Base-by-base conservation (phyloP, 2,113 vertebrate genomes). In the Zonotrichia leucophrys region DNA sequence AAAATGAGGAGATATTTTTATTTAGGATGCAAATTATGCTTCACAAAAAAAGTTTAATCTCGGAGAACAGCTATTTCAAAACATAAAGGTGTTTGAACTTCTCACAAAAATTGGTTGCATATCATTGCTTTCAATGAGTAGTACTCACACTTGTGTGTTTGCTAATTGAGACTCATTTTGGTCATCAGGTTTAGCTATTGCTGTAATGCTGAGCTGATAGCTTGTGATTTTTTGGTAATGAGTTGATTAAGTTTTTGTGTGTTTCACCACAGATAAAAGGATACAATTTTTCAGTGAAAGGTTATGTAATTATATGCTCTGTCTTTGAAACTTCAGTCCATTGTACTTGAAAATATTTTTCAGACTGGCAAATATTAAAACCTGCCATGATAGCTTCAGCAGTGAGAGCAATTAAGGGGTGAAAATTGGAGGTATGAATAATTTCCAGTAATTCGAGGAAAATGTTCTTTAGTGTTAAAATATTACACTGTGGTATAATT, bases 321-420 rank as follows among this genome's bases (percentile, higher is more conserved):
- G 31, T 46, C 55, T 91, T 77, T 89, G 87, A 91, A 95, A 70
- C 44, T 69, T 92, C 55, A 76, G 75, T 59, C 55, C 9, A 15
- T 60, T 87, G 0, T 47, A 17, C n/a, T 67, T 86, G 53, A 76
- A 95, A 89, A 80, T 77, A 56, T 52, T 89, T 91, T 77, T 92
- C 68, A 83, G 31, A 41, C 55, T 75, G 86, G 24, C 55, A 88
- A 60, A 20, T 81, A 78, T 5, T 93, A 90, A 95, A 92, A 41
- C 8, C 7, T 72, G 42, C 17, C 64, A 44, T 1, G 5, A 89
- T 41, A 78, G 20, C 28, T 89, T 92, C 47, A 39, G 47, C 68
- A 78, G 23, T 86, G 66, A 84, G 67, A 83, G 41, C 85, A 94
- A 82, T 92, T 96, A 86, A 94, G 81, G 93, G 69, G 76, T 93